Evolutionary conservation across 2,797 vertebrate species (phyloP).

Genomic region (Epinephelus coioides): DNA sequence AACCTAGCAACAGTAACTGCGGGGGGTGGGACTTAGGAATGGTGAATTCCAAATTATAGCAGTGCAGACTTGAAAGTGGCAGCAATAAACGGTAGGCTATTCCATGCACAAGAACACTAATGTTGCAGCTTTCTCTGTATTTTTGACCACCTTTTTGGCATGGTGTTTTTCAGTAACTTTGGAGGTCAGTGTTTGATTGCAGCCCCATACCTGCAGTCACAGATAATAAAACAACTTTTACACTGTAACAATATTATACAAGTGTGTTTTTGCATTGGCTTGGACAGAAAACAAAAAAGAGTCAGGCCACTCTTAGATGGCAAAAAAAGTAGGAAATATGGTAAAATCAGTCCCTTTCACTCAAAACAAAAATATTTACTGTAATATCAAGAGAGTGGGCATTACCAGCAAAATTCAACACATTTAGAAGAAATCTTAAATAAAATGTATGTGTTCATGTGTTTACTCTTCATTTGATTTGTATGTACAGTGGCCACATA

Average conservation of each 20-base stretch:
- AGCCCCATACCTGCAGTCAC: slow-evolving; percentile 67
- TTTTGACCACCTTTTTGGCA: slow-evolving; percentile 2
- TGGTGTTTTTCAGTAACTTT: slow-evolving; percentile 29
- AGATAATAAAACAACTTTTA: slow-evolving; percentile 59
- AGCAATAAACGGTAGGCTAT: neutral
- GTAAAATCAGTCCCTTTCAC: slow-evolving; percentile 52
- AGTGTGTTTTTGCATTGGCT: slow-evolving; percentile 79
- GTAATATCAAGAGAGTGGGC: slow-evolving; percentile 61
- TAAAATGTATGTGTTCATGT: slow-evolving; percentile 51
- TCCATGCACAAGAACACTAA: slow-evolving; percentile 12
- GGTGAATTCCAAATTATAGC: neutral
- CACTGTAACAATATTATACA: slow-evolving; percentile 71
- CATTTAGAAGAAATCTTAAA: slow-evolving; percentile 69
- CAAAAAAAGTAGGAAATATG: slow-evolving; percentile 42
- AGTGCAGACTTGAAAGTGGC: neutral
- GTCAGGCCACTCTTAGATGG: slow-evolving; percentile 49
- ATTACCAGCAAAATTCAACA: slow-evolving; percentile 60
- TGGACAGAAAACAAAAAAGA: slow-evolving; percentile 61
- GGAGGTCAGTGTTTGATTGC: slow-evolving; percentile 39
- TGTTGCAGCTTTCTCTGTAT: neutral
- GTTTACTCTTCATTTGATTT: slow-evolving; percentile 53
- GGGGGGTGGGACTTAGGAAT: no score
- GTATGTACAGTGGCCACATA: slow-evolving; percentile 75
- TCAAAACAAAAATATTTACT: slow-evolving; percentile 53
- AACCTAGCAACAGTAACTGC: no score